Conservation (phyloP, 2,888 invertebrate species). For the Furcula furcula region DNA sequence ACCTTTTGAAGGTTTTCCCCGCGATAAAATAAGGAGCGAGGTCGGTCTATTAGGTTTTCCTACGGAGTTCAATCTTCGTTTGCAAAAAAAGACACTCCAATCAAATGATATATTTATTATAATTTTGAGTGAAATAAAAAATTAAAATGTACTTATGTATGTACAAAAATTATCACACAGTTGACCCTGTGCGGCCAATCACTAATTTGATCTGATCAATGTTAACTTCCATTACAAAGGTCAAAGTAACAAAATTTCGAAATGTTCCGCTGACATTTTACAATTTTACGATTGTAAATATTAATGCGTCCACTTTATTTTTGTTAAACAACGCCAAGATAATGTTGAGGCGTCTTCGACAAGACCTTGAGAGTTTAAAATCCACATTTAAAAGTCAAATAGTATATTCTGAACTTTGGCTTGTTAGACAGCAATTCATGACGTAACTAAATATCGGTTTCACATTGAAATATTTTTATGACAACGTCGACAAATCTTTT, state of each 20-base stretch:
- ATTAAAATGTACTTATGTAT: too few relatives aligned
- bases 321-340: conserved; percentile 4
- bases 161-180: neutral
- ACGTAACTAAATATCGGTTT: conserved; percentile 7
- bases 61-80: too few relatives aligned
- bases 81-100: too few relatives aligned
- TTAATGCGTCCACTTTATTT: conserved; percentile 9
- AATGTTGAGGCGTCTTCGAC: conserved; percentile 11
- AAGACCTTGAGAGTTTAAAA: conserved; percentile 10
- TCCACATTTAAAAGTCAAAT: conserved; percentile 3
- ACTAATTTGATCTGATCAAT: conserved; percentile 15
- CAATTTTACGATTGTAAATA: conserved; percentile 8
- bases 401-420: conserved; percentile 5
- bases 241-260: conserved; percentile 20
- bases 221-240: conserved; percentile 17
- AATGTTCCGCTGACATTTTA: conserved; percentile 24
- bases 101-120: too few relatives aligned
- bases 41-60: too few relatives aligned
- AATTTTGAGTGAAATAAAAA: neutral
- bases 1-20: too few relatives aligned
- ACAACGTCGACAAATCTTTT: too few relatives aligned
- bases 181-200: conserved; percentile 17
- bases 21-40: too few relatives aligned
- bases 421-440: conserved; percentile 4
- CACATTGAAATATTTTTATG: too few relatives aligned